These are phyloP conservation scores for Pangasius sanitwongsei DNA, from an alignment of 2,797 vertebrate species.

Conservation along the genomic window DNA sequence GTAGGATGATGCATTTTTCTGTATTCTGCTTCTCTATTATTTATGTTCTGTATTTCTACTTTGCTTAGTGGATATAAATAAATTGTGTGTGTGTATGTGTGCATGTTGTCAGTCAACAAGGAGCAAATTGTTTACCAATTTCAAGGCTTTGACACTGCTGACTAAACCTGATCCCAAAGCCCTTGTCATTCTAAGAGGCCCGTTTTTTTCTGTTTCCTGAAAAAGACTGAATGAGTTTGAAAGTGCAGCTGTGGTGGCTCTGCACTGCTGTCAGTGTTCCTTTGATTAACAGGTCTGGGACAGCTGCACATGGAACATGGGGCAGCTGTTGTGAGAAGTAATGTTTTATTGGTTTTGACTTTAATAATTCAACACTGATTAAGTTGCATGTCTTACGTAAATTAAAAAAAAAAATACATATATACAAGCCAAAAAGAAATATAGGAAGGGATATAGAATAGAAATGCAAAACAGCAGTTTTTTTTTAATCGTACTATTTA, in stretches of 20 bases:
- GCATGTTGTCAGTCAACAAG: background rate
- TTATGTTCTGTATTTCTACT: background rate
- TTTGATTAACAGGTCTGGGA: conserved; percentile 67
- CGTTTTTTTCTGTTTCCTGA: background rate
- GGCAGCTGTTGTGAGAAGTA: background rate
- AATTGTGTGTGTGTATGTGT: too few relatives aligned
- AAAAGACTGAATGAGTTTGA: background rate
- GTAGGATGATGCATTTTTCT: background rate
- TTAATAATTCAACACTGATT: conserved; percentile 67
- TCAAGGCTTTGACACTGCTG: background rate
- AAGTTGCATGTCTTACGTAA: conserved; percentile 61
- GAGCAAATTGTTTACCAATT: background rate
- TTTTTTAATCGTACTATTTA: conserved; percentile 52
- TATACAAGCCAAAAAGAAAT: background rate
- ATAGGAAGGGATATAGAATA: background rate
- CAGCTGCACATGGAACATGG: conserved; percentile 58
- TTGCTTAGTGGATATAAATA: background rate
- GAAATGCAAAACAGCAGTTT: conserved; percentile 57
- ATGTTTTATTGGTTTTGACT: conserved; percentile 38
- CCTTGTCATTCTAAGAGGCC: background rate
- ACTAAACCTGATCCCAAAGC: background rate
- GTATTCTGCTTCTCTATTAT: background rate
- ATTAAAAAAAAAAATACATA: conserved; percentile 44
- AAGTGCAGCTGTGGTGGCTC: background rate
- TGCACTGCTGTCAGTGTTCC: conserved; percentile 21